Evolutionary conservation across 2,113 vertebrate genomes (phyloP).

Genomic region (Crotalus helleri): DNA sequence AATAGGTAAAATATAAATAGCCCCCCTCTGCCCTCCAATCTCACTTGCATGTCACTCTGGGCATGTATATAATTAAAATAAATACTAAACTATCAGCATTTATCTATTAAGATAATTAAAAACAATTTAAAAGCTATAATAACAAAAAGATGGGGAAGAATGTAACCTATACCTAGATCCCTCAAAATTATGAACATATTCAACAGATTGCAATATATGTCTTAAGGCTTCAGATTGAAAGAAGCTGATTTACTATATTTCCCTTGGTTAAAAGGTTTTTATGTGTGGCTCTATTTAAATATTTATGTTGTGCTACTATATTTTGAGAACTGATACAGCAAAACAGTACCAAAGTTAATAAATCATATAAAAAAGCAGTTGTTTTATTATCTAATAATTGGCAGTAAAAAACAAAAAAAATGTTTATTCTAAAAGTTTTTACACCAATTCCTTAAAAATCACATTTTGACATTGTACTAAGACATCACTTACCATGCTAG

Average conservation of each 20-base stretch:
- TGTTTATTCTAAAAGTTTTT: not conserved
- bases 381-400: not conserved
- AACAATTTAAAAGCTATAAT: not conserved
- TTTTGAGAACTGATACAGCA: not conserved
- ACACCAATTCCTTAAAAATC: not conserved
- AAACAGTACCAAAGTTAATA: not conserved
- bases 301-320: not conserved
- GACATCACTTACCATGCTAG: not conserved
- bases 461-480: not conserved
- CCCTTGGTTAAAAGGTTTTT: not conserved
- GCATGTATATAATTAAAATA: not conserved
- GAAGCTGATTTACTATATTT: not conserved
- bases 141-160: not conserved
- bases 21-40: too few relatives aligned
- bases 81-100: not conserved
- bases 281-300: not conserved
- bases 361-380: not conserved
- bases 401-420: not conserved
- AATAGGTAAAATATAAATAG: too few relatives aligned
- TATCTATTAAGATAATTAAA: not conserved
- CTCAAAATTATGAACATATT: conserved; percentile 4
- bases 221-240: not conserved
- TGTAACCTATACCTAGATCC: not conserved
- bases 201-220: not conserved
- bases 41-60: not conserved